phyloP scores from a whole-genome alignment of 1,140 invertebrate genomes.

The Berghia stephanieae region DNA sequence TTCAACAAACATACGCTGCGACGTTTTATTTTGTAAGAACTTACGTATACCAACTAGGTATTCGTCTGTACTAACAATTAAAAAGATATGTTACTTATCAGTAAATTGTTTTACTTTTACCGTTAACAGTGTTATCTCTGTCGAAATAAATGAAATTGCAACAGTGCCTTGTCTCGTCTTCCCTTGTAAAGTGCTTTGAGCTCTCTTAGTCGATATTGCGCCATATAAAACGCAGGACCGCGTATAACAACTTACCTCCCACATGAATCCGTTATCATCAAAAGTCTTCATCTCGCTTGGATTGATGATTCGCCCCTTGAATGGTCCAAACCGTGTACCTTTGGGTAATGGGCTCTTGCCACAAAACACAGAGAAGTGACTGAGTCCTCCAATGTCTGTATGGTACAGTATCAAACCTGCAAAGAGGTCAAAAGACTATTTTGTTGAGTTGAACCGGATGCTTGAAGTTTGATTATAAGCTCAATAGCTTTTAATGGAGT shows the following conservation, averaged over 20 bases:
- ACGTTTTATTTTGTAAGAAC: too few relatives aligned
- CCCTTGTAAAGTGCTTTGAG: background rate
- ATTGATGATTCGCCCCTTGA: constrained; percentile 63
- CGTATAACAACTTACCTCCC: constrained; percentile 57
- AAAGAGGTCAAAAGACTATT: too few relatives aligned
- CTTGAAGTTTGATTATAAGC: too few relatives aligned
- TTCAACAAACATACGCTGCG: too few relatives aligned
- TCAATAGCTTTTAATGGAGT: too few relatives aligned
- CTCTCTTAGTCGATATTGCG: too few relatives aligned
- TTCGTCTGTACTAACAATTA: background rate
- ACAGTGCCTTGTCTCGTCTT: background rate
- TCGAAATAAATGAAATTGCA: background rate
- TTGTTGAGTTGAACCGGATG: too few relatives aligned
- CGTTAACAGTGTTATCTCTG: background rate
- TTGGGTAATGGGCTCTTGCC: constrained; percentile 49
- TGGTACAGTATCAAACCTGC: constrained; percentile 56
- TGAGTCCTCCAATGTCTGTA: constrained; percentile 52
- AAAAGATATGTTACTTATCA: background rate
- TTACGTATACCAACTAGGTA: too few relatives aligned
- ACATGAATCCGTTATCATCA: constrained; percentile 65
- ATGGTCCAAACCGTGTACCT: constrained; percentile 63
- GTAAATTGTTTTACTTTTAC: background rate
- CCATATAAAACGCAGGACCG: too few relatives aligned
- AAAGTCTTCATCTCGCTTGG: constrained; percentile 66
- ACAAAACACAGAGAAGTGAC: constrained; percentile 63